These are phyloP conservation scores for Mesochorus sp. DNA, from an alignment of 2,888 invertebrate genomes.

Conservation along the genomic window DNA sequence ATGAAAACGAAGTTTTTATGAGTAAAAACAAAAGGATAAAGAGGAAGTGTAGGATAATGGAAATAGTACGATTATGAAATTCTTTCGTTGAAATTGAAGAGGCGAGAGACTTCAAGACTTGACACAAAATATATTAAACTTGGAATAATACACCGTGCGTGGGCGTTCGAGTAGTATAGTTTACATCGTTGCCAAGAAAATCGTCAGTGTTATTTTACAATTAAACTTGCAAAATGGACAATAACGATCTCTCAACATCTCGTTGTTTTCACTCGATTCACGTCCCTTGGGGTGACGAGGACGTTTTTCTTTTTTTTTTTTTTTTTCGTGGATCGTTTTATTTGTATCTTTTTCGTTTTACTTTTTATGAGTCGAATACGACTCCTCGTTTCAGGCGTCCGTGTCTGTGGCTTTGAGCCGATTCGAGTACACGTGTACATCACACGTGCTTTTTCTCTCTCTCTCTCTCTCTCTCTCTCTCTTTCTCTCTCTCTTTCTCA, in stretches of 20 bases:
- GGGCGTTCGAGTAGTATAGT: conserved; percentile 59
- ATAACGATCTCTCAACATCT: conserved; percentile 37
- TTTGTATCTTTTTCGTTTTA: conserved; percentile 39
- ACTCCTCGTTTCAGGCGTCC: conserved; percentile 50
- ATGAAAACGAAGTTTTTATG: too few species aligned
- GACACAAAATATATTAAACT: conserved; percentile 81
- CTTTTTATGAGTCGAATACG: conserved; percentile 39
- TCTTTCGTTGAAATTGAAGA: conserved; percentile 27
- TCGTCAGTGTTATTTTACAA: conserved; percentile 39
- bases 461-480: background rate
- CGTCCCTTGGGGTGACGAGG: conserved; percentile 40
- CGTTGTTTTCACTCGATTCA: conserved; percentile 42
- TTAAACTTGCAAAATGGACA: conserved; percentile 17
- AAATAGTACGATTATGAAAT: background rate
- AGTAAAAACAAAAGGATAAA: background rate
- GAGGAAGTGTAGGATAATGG: background rate
- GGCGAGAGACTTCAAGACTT: conserved; percentile 72
- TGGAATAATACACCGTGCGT: conserved; percentile 78
- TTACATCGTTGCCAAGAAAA: conserved; percentile 34
- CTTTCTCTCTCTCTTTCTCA: too few species aligned
- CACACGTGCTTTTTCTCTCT: background rate
- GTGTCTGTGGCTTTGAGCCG: conserved; percentile 46
- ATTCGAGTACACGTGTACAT: conserved; percentile 32
- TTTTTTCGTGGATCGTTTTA: conserved; percentile 18
- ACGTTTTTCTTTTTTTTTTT: background rate